These are phyloP conservation scores for Pseudachorutes palmiensis DNA, from an alignment of 1,140 invertebrate species.

Conservation along the genomic window DNA sequence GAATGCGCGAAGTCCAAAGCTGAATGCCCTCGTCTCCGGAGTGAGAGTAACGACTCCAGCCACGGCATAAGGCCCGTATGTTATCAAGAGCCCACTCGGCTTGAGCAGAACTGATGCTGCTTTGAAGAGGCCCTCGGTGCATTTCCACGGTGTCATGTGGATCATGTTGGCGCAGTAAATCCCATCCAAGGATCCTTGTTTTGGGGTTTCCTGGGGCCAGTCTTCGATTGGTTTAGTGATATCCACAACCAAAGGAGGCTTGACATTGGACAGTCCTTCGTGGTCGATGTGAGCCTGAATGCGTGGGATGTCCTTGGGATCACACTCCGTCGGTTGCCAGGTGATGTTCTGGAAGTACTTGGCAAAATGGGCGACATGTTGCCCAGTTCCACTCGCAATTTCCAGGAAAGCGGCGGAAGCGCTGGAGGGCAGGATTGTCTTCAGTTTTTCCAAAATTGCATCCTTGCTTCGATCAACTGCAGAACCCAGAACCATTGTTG, in stretches of 20 bases:
- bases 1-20: too few relatives aligned
- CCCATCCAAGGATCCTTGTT: constrained; percentile 54
- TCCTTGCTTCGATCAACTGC: constrained; percentile 70
- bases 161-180: constrained; percentile 79
- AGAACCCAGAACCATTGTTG: too few relatives aligned
- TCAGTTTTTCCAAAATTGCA: constrained; percentile 62
- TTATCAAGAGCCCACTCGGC: constrained; percentile 60
- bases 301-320: constrained; percentile 55
- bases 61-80: constrained; percentile 71
- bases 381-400: constrained; percentile 70
- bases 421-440: constrained; percentile 48
- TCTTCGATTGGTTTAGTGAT: constrained; percentile 49
- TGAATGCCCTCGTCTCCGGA: constrained; percentile 71
- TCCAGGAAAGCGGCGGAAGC: constrained; percentile 54
- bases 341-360: constrained; percentile 58
- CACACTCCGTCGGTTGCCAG: constrained; percentile 70
- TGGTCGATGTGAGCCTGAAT: constrained; percentile 58
- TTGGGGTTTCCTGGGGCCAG: constrained; percentile 43
- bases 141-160: constrained; percentile 63
- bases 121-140: constrained; percentile 63
- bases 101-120: constrained; percentile 60
- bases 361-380: constrained; percentile 70
- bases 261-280: constrained; percentile 56
- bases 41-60: constrained; percentile 64
- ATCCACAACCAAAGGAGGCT: constrained; percentile 57